These are phyloP conservation scores for Temnothorax ravouxi DNA, from an alignment of 2,888 invertebrate species.

Conservation along the genomic window DNA sequence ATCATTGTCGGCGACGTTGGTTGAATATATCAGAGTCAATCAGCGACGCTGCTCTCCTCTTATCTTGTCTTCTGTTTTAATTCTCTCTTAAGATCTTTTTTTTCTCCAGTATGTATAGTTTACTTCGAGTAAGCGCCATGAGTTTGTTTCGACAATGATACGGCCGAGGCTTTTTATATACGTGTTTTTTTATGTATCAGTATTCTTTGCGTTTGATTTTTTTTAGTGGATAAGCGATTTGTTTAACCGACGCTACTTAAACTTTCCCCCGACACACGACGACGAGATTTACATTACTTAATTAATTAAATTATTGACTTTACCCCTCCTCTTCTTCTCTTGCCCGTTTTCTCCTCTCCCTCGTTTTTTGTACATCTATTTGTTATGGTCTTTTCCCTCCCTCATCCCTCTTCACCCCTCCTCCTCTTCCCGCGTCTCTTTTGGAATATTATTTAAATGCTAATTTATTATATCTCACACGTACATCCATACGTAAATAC, in stretches of 20 bases:
- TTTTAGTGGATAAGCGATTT: conserved; percentile 78
- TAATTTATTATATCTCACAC: conserved; percentile 79
- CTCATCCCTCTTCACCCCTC: too few species aligned
- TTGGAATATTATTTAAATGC: conserved; percentile 79
- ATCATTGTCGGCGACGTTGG: conserved; percentile 75
- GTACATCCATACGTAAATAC: conserved; percentile 9
- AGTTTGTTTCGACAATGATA: conserved; percentile 80
- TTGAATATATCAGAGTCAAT: conserved; percentile 24
- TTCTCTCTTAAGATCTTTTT: conserved; percentile 42
- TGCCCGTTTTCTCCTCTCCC: background rate
- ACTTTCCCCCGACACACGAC: conserved; percentile 66
- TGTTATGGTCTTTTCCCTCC: conserved; percentile 73
- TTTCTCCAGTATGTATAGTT: conserved; percentile 77
- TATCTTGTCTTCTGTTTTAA: conserved; percentile 58
- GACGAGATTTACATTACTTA: conserved; percentile 82
- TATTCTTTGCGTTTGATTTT: conserved; percentile 84
- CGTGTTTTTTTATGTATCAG: conserved; percentile 82
- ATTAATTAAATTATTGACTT: conserved; percentile 84
- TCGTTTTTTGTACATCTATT: conserved; percentile 81
- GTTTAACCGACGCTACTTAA: conserved; percentile 82
- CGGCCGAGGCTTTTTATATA: conserved; percentile 84
- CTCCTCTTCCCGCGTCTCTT: background rate
- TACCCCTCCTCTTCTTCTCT: conserved; percentile 27
- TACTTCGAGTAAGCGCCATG: conserved; percentile 66
- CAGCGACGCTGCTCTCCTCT: conserved; percentile 10